Percentiles rank a stretch among this genome's conserved stretches.
phyloP scores from a whole-genome alignment of 2,888 invertebrate species.

The Chromoteleia sp. region DNA sequence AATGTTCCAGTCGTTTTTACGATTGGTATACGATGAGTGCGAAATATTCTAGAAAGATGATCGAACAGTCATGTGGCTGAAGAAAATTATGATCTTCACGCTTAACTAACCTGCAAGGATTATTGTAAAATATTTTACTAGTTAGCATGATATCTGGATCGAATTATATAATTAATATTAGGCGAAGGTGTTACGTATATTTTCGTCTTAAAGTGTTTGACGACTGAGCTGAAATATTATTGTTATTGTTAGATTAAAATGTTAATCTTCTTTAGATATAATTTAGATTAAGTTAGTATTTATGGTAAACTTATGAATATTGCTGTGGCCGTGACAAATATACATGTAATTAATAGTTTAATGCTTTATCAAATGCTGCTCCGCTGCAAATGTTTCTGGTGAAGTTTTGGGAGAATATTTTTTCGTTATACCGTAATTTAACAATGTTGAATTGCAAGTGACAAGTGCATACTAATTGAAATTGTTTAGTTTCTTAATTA shows the following conservation, averaged over 20 bases:
- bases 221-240: conserved; percentile 4
- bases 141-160: conserved; percentile 18
- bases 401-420: no score
- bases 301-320: conserved; percentile 37
- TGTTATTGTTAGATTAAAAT: conserved; percentile 33
- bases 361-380: not conserved
- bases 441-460: no score
- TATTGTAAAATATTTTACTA: conserved; percentile 4
- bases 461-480: no score
- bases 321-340: conserved; percentile 65
- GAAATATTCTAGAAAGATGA: not conserved
- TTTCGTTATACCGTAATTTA: no score
- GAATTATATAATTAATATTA: conserved; percentile 16
- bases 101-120: conserved; percentile 7
- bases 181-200: conserved; percentile 13
- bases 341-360: conserved; percentile 42
- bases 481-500: no score
- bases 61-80: not conserved
- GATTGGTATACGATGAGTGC: not conserved
- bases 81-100: not conserved
- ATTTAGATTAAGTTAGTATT: conserved; percentile 53
- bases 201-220: conserved; percentile 13
- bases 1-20: not conserved
- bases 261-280: conserved; percentile 41
- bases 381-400: not conserved